Evolutionary conservation across 1,140 invertebrate species (phyloP), one percentile per base, ranked within the genome.

Genomic region (Cotesia typhae): DNA sequence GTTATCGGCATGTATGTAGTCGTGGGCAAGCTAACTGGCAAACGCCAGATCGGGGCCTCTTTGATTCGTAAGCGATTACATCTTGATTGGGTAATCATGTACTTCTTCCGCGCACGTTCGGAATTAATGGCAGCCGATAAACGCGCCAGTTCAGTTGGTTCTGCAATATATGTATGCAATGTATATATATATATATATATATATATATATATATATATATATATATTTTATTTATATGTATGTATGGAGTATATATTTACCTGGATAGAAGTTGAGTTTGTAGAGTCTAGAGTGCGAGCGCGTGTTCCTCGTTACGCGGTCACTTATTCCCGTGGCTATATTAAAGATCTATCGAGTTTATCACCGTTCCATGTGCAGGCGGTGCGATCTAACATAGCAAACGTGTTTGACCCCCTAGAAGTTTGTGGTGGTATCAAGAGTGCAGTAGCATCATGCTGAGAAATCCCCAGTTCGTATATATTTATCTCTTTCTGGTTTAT

Each of bases 11-110:
- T 61, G 60, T 63, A 38, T 36, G 41, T 35, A 38, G 10, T 47
- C 41, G 41, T 47, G 41, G 41, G 41, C 41, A 47, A 28, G 28
- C 28, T 28, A 28, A 47, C 41, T 10, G 41, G 41, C 41, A 47
- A 47, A 47, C 41, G 41, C 41, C 47, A 17, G 12, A 20, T 55
- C 65, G 35, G 53, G 53, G n/a, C 41, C 20, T 36, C 63, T 70
- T 61, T 41, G 38, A 57, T 61, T 28, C 36, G 4, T 36, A 35
- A n/a, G 20, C 9, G 41, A 63, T 63, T 47, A 64, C 38, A 71
- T 71, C 69, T 71, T 71, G 69, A 71, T 71, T 71, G 37, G 69
- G 69, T 64, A 71, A 71, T 71, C 69, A 71, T 71, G 69, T 53
- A 64, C 59, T 71, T 71, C 69, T 71, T 70, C 68, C 10, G 35